phyloP scores from a whole-genome alignment of 2,888 invertebrate species.

The Opisthograptis luteolata region DNA sequence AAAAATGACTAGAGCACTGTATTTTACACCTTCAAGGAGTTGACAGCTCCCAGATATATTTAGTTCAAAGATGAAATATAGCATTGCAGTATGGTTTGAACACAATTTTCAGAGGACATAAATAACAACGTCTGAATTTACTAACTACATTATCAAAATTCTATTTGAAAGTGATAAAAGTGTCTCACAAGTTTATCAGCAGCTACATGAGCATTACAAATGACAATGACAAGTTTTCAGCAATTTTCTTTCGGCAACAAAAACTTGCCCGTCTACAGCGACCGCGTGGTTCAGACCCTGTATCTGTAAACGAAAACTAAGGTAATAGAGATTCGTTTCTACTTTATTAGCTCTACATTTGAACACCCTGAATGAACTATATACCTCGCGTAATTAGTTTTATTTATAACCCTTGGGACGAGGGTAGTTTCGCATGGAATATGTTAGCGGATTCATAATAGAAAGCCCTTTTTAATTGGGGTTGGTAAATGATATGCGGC shows the following conservation, averaged over 20 bases:
- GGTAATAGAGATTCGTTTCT: constrained; percentile 14
- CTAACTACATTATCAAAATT: no score
- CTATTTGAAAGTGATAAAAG: no score
- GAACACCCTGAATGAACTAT: constrained; percentile 22
- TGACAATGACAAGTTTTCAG: not conserved
- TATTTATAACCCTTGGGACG: constrained; percentile 24
- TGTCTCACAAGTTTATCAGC: no score
- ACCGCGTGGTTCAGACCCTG: not conserved
- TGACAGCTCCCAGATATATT: no score
- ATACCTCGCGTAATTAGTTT: constrained; percentile 21
- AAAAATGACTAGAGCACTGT: no score
- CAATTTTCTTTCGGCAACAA: not conserved
- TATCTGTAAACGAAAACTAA: not conserved
- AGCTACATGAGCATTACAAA: no score
- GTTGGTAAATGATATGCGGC: not conserved
- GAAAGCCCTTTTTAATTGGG: constrained; percentile 7
- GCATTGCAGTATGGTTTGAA: no score
- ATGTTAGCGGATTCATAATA: constrained; percentile 17
- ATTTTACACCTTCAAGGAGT: no score
- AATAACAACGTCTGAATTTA: no score
- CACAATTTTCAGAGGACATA: no score
- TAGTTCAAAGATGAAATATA: no score
- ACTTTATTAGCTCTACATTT: constrained; percentile 27
- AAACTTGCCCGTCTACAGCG: not conserved
- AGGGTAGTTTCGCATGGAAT: constrained; percentile 14